Evolutionary conservation across 1,140 invertebrate genomes (phyloP).

Genomic region (Drosophila oshimai): DNA sequence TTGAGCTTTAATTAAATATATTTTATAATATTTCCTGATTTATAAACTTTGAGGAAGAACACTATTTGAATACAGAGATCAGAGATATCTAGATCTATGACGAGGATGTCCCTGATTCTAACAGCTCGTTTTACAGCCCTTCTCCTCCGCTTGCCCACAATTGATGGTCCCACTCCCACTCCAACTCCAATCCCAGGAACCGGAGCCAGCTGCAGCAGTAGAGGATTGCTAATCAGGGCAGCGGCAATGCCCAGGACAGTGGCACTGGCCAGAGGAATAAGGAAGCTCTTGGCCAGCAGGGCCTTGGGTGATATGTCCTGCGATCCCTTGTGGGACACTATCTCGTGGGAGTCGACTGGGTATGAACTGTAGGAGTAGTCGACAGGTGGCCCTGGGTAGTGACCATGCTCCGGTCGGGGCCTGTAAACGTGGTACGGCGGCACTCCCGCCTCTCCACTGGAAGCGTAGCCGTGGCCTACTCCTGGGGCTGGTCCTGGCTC

Average conservation of each 20-base stretch:
- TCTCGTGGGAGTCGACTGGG: constrained; percentile 53
- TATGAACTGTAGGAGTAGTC: constrained; percentile 61
- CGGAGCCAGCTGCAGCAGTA: constrained; percentile 89
- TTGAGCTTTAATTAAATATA: background rate
- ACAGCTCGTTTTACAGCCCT: constrained; percentile 9
- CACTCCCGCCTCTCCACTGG: constrained; percentile 51
- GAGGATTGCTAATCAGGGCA: constrained; percentile 89
- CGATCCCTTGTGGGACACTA: constrained; percentile 62
- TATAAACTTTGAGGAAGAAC: background rate
- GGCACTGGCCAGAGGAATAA: constrained; percentile 89
- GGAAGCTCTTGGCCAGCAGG: constrained; percentile 84
- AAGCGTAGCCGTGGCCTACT: constrained; percentile 17
- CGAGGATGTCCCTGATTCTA: background rate
- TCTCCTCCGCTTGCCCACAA: constrained; percentile 75
- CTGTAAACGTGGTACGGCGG: constrained; percentile 72
- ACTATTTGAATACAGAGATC: background rate
- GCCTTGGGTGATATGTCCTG: constrained; percentile 68
- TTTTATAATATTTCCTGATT: constrained; percentile 6
- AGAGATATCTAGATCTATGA: background rate
- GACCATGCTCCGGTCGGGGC: constrained; percentile 40
- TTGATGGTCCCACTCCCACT: constrained; percentile 69
- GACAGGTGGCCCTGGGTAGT: constrained; percentile 49
- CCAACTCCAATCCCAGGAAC: constrained; percentile 84
- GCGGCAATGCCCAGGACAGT: constrained; percentile 91
- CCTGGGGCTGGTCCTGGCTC: constrained; percentile 39